These are phyloP conservation scores for Novumbra hubbsi DNA, from an alignment of 2,797 vertebrate genomes.

Conservation along the genomic window DNA sequence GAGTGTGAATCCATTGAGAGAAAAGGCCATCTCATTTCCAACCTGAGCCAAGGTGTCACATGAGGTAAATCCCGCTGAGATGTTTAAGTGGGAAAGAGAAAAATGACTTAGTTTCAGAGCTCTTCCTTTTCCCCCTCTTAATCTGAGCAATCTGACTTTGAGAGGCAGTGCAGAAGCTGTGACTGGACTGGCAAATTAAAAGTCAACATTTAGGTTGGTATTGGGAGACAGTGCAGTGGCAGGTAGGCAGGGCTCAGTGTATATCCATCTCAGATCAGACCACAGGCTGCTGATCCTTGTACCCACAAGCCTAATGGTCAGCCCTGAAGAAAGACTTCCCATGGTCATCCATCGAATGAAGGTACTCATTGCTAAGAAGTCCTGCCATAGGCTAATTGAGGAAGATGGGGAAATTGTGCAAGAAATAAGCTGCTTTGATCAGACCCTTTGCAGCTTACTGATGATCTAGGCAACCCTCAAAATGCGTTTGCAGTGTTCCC, in stretches of 20 bases:
- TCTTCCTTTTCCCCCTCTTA: constrained; percentile 25
- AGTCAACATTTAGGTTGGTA: constrained; percentile 42
- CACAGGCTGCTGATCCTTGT: neutral
- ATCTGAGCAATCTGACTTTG: constrained; percentile 17
- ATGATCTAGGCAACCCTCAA: neutral
- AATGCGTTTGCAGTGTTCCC: neutral
- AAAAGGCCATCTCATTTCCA: constrained; percentile 58
- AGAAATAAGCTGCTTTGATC: constrained; percentile 38
- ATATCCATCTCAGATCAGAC: neutral
- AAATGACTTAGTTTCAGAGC: constrained; percentile 30
- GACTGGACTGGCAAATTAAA: constrained; percentile 41
- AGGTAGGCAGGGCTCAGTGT: constrained; percentile 2
- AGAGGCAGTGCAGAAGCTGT: constrained; percentile 7
- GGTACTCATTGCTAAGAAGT: constrained; percentile 15
- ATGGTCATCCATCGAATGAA: constrained; percentile 44
- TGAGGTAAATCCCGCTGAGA: constrained; percentile 53
- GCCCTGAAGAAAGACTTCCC: constrained; percentile 12
- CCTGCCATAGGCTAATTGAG: constrained; percentile 40
- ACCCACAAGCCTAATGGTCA: neutral
- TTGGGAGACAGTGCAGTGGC: neutral
- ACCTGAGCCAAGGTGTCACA: constrained; percentile 43
- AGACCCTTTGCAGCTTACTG: constrained; percentile 26
- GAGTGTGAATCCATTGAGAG: neutral
- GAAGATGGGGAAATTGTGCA: constrained; percentile 44
- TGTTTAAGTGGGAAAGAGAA: constrained; percentile 47